Conservation (phyloP, 2,797 vertebrate genomes). For the Typhlichthys subterraneus region DNA sequence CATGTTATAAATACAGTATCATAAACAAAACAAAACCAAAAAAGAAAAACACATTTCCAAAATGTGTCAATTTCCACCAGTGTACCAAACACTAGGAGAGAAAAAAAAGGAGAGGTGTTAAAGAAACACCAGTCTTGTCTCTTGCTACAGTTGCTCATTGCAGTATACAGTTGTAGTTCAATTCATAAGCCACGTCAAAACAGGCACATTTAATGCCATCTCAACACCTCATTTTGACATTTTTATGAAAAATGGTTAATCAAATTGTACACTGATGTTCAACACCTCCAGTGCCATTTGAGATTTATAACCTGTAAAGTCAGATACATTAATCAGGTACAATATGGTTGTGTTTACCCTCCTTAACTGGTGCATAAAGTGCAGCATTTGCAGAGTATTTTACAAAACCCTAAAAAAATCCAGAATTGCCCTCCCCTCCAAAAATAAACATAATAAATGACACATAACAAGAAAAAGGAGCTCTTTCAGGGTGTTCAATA, state of each 20-base stretch:
- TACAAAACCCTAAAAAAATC: constrained; percentile 40
- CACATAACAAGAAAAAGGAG: constrained; percentile 41
- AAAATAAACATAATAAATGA: constrained; percentile 46
- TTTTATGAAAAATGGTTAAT: background rate
- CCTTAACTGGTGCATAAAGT: constrained; percentile 68
- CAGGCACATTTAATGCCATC: constrained; percentile 24
- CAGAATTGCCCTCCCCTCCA: constrained; percentile 43
- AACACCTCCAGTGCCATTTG: too few relatives aligned
- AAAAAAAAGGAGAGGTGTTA: constrained; percentile 36
- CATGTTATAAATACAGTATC: constrained; percentile 78
- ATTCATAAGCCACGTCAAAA: constrained; percentile 33
- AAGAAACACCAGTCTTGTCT: constrained; percentile 62
- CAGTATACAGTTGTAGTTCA: constrained; percentile 9
- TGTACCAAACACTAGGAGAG: constrained; percentile 57
- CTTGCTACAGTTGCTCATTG: constrained; percentile 57
- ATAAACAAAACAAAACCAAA: constrained; percentile 67
- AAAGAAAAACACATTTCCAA: constrained; percentile 63
- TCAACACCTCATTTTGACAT: constrained; percentile 13
- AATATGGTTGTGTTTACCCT: constrained; percentile 30
- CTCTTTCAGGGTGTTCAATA: constrained; percentile 41
- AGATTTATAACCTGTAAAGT: constrained; percentile 30
- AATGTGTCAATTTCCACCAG: constrained; percentile 73
- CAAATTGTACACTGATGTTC: too few relatives aligned
- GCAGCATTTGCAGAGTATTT: constrained; percentile 64
- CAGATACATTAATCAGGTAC: constrained; percentile 9